Evolutionary conservation across 2,113 vertebrate species (phyloP).

Genomic region (Cyanoramphus novaezelandiae): DNA sequence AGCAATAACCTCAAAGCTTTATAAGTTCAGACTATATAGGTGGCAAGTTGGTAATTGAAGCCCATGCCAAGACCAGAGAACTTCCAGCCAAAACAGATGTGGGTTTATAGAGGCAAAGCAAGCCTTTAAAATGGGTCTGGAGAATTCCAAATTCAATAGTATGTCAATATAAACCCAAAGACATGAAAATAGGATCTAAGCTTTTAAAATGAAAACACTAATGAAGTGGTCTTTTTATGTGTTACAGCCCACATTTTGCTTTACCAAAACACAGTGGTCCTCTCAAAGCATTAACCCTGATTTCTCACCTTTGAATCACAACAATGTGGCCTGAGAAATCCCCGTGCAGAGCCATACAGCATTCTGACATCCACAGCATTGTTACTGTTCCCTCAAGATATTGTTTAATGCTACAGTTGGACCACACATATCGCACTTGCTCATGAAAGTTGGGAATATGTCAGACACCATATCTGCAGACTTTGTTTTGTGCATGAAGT

Average conservation of each 20-base stretch:
- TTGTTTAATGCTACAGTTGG: not conserved
- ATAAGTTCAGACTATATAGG: not conserved
- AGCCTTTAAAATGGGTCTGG: not conserved
- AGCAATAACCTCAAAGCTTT: not conserved
- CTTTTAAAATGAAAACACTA: not conserved
- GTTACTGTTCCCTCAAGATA: not conserved
- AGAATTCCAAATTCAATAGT: not conserved
- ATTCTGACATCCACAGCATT: not conserved
- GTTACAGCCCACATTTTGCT: not conserved
- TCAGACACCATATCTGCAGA: not conserved
- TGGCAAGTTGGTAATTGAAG: not conserved
- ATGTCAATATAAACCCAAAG: not conserved
- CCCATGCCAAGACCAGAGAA: not conserved
- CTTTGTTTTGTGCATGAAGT: not conserved
- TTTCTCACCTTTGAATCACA: not conserved
- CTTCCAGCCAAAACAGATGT: constrained; percentile 12
- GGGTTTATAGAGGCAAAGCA: constrained; percentile 7
- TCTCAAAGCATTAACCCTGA: not conserved
- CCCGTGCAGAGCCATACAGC: rapidly evolving
- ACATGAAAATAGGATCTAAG: not conserved
- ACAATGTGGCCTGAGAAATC: not conserved
- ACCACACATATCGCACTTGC: not conserved
- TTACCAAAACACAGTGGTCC: not conserved
- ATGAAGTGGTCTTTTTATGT: not conserved
- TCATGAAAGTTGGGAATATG: not conserved